Evolutionary conservation across 2,797 vertebrate species (phyloP).

Genomic region (Esox masquinongy): DNA sequence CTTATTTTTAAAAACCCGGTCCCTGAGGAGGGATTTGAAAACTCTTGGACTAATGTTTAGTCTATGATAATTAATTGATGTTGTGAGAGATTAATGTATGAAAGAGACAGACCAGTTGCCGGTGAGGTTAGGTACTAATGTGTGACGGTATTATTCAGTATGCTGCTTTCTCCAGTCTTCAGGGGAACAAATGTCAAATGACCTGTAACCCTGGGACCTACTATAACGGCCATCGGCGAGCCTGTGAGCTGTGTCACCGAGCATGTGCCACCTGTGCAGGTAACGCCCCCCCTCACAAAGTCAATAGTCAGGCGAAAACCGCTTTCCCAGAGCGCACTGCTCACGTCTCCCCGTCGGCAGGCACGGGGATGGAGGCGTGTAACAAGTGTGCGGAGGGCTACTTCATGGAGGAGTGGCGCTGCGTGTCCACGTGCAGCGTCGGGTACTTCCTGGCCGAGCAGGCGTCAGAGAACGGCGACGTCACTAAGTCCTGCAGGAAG

Average conservation of each 20-base stretch:
- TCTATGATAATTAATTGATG: background rate
- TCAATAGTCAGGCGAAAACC: background rate
- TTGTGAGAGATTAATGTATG: background rate
- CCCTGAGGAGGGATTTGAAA: background rate
- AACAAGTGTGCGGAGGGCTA: conserved; percentile 88
- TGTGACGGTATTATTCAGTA: background rate
- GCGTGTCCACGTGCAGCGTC: conserved; percentile 83
- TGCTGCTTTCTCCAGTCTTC: conserved; percentile 75
- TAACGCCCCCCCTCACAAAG: conserved; percentile 54
- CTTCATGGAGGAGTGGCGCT: conserved; percentile 92
- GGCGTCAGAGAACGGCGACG: conserved; percentile 78
- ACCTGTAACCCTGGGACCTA: conserved; percentile 88
- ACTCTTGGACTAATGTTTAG: background rate
- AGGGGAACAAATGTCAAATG: conserved; percentile 87
- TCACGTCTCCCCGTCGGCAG: conserved; percentile 60
- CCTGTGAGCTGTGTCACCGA: conserved; percentile 90
- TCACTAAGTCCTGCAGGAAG: conserved; percentile 89
- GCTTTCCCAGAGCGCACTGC: background rate
- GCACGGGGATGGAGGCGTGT: conserved; percentile 89
- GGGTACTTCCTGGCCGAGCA: conserved; percentile 87
- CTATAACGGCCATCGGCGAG: conserved; percentile 84
- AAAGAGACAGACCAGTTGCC: background rate
- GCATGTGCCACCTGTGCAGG: conserved; percentile 94
- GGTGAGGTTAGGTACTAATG: background rate
- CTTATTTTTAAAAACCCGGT: no score